Evolutionary conservation across 1,140 invertebrate genomes (phyloP), one percentile per base, ranked within the genome.

Genomic region (Pemphigus obesinymphae): DNA sequence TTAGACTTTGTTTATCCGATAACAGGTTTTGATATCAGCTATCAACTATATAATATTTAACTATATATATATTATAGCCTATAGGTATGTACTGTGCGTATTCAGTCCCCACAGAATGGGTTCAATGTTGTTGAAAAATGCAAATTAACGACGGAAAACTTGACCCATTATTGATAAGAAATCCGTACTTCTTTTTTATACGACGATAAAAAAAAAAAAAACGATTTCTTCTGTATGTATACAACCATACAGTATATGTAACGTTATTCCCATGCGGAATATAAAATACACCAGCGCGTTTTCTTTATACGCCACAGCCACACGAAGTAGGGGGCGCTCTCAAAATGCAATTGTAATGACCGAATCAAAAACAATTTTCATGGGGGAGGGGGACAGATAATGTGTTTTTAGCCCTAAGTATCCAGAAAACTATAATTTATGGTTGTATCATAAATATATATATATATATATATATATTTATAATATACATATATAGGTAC

Each of bases 161-260:
- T 58, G 73, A 58, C 73, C 73, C 73, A 58, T 78, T 78, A 78
- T 78, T 78, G 73, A 78, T 78, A 78, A 78, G 73, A 37, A 78
- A 78, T 58, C 50, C 50, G 73, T 23, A 23, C 50, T 58, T 15
- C 23, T 78, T 78, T 78, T 78, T 78, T 78, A 78, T 58, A 53
- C 34, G 31, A 37, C 73, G 50, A 78, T 78, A 78, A 78, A 78
- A 78, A 34, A n/a, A n/a, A n/a, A n/a, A n/a, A n/a, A 58, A 78
- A 58, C 50, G 29, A 78, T 76, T 76, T 4, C 2, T 55, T 40
- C 20, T 37, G 17, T n/a, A 34, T 50, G 26, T 34, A 53, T 50
- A 75, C 29, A 31, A 10, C 23, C 11, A 34, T 75, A n/a, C 29
- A 1, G 72, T 48, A 53, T 48, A 72, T 48, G 43, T 72, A n/a